Base-by-base conservation (phyloP, 2,797 vertebrate species). In the Microtus obscurus region DNA sequence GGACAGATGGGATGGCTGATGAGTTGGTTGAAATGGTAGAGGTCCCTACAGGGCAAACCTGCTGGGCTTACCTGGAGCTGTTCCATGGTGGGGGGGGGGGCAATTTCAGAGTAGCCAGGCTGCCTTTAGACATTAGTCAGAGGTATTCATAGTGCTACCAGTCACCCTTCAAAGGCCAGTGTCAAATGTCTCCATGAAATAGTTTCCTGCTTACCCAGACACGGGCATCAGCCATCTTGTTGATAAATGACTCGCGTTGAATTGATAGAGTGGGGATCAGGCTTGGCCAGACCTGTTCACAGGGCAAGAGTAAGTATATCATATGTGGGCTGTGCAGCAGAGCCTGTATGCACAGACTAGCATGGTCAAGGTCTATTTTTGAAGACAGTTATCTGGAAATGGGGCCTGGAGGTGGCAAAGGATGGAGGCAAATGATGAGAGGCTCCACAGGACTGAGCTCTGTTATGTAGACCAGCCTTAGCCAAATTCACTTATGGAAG, bases 181-280 rank as follows among this genome's bases (percentile, higher is more conserved):
- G 96, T 97, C 97, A 93, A 43, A 95, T 97, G 53, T 91, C 97
- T 86, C 61, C 88, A 81, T 87, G 92, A 96, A 96, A 95, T 80
- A 8, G 56, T 74, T 87, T 92, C 71, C 34, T 2, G 53, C 89
- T 96, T 83, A 93, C 59, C 67, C 82, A 80, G 95, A 94, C 76
- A 13, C 3, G 40, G n/a, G 48, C 92, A 83, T 51, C 69, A 74
- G 89, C 51, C 48, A 77, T 89, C 25, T 53, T 81, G 74, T 34
- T 95, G 95, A 94, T 76, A 73, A 80, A 90, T 90, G 94, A 90
- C 16, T 94, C 67, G 85, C 85, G 63, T 78, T 1, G 14, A 97
- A 96, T 96, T 13, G 0, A 86, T n/a, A 81, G 71, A 80, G 14
- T 13, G 37, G 51, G 61, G 65, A 65, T 94, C 83, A 89, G 85